These are phyloP conservation scores for Epizoanthus illoricatus DNA, from an alignment of 92 coral and sea anemone species.

Conservation along the genomic window DNA sequence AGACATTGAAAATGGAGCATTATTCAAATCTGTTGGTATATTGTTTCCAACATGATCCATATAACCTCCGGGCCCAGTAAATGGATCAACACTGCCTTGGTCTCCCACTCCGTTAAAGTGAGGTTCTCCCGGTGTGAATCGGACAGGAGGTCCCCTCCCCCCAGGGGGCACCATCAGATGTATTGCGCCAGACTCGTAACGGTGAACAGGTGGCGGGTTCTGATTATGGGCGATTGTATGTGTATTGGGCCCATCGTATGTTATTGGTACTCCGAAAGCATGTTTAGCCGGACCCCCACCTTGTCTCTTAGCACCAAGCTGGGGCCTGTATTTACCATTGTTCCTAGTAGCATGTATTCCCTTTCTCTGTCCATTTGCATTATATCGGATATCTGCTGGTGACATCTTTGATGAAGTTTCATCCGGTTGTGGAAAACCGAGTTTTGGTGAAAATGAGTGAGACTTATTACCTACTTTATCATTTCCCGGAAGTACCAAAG, in stretches of 20 bases:
- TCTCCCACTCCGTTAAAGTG: conserved; percentile 22
- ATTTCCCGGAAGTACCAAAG: background rate
- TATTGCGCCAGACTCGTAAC: conserved; percentile 22
- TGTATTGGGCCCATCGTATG: conserved; percentile 44
- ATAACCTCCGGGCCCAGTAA: background rate
- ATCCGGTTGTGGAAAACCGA: background rate
- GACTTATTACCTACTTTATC: background rate
- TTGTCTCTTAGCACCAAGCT: conserved; percentile 51
- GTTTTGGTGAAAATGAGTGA: background rate
- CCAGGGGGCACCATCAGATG: conserved; percentile 40
- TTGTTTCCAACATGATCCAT: background rate
- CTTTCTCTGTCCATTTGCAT: background rate
- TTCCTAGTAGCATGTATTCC: background rate
- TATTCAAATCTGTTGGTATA: conserved; percentile 26
- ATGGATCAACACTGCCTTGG: conserved; percentile 30
- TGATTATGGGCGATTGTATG: conserved; percentile 2
- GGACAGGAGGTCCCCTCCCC: conserved; percentile 41
- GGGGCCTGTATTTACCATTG: conserved; percentile 9
- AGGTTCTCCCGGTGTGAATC: conserved; percentile 9
- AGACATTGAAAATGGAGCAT: conserved; percentile 19
- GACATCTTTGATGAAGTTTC: background rate
- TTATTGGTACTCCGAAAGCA: conserved; percentile 47
- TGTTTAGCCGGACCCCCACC: conserved; percentile 31
- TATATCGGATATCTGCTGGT: background rate
- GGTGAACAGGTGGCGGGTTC: conserved; percentile 37